Evolutionary conservation across 2,797 vertebrate species (phyloP), one percentile per base, ranked within the genome.

Genomic region (Gobio occitaniae): DNA sequence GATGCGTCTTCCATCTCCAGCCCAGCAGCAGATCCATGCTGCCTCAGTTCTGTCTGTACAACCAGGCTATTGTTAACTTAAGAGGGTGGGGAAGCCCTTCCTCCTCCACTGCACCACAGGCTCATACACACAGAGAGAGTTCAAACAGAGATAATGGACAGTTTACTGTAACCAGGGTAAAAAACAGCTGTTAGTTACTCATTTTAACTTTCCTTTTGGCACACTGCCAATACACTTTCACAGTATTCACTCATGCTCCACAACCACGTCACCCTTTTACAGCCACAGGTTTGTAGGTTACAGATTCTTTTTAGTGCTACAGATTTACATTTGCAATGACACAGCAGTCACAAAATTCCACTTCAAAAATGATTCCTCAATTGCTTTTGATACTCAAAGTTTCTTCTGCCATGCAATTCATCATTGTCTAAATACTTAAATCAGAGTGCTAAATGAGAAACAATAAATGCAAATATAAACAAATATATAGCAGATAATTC

Each of bases 1-100:
- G 88, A 90, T 83, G 89, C 48, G 75, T 87, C 87, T 89, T 80
- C 88, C 81, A 69, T 89, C 87, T 83, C 87, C 82, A 88, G 5
- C 54, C 78, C 61, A 74, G 80, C 80, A 75, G 61, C 70, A 38
- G 80, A 65, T 56, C 61, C 50, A 21, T 69, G 71, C 54, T n/a
- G 75, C 59, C 83, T 80, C 69, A 25, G 70, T 17, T n/a, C 50
- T 36, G 59, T 52, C 78, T 81, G 85, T 85, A 89, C 84, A 84
- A 87, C 76, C 52, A 83, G 81, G 76, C 75, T 80, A 87, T 87
- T 90, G 89, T 90, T 84, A 63, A 63, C 25, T 29, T 32, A 56
- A 15, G 38, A 78, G 81, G 77, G 72, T 66, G 83, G 78, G 84
- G 56, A 80, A 80, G 88, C 79, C 68, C 84, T 88, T 87, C 50